Base-by-base conservation (phyloP, 2,888 invertebrate genomes). In the Agriotes lineatus region DNA sequence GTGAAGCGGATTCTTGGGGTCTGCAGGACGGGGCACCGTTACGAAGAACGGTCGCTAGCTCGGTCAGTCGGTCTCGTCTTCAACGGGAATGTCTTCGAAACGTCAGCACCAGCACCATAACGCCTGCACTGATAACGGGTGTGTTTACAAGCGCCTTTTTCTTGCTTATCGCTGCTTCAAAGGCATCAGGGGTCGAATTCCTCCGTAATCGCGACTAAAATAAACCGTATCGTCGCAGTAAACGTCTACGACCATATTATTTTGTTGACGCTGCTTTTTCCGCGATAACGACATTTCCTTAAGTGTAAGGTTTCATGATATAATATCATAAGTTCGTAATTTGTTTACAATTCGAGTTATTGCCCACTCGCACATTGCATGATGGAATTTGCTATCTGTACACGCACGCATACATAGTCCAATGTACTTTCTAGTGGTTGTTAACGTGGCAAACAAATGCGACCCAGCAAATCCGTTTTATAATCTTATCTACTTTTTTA, bases 341-440 rank as follows among this genome's bases (percentile, higher is more conserved):
- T 63, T 68, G 63, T 68, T 68, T 68, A 68, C 63, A 63, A 35
- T 30, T 12, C 35, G 18, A 48, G 48, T 59, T 25, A 42, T 50
- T 69, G 61, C 52, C 25, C 69, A 69, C 61, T 69, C 60, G 54
- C 25, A 60, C 61, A 66, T 66, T 58, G 69, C 69, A 69, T 69
- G 69, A 69, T 69, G 69, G 65, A 65, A 69, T 66, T 69, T 69
- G 57, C 61, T 65, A 61, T 66, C 60, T 45, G 14, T 48, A 65
- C 52, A 61, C 54, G 57, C 60, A 66, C 57, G 19, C 39, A 7
- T n/a, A 25, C 7, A 39, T 19, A 52, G 69, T 69, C 69, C 65
- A 61, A 61, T 66, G 69, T 68, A 67, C 67, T 67, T 48, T 62
- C 4, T 25, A 56, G 33, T 60, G 58, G 54, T 25, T 65, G n/a